These are phyloP conservation scores for Sylvia borin DNA, from an alignment of 2,797 vertebrate species.

Conservation along the genomic window DNA sequence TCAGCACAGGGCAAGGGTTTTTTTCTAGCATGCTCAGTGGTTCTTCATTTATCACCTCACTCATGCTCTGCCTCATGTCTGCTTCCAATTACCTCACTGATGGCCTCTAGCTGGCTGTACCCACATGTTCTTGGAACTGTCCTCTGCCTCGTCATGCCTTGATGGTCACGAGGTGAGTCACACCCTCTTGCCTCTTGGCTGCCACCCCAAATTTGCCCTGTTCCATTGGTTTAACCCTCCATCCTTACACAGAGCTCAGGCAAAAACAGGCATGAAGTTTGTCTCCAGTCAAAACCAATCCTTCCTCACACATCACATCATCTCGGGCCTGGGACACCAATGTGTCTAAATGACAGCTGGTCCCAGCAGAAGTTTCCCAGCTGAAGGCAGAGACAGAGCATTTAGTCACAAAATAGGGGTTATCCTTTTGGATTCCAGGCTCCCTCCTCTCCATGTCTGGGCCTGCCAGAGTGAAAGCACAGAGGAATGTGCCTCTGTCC, in stretches of 20 bases:
- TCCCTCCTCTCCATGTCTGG: neutral
- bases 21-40: neutral
- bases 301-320: neutral
- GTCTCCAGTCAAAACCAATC: neutral
- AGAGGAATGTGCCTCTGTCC: neutral
- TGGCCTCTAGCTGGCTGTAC: neutral
- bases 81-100: neutral
- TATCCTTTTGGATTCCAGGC: neutral
- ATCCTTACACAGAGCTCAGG: neutral
- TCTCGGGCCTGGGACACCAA: neutral
- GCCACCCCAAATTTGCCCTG: neutral
- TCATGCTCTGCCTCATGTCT: neutral
- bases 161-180: neutral
- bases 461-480: neutral
- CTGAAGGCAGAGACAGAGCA: neutral
- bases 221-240: neutral
- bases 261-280: neutral
- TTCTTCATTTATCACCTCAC: neutral
- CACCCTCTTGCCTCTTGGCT: neutral
- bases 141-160: neutral
- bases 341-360: neutral
- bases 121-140: neutral
- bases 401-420: neutral
- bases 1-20: neutral
- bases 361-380: neutral